Base-by-base conservation (phyloP, 1,140 invertebrate genomes). In the Tyrophagus putrescentiae region DNA sequence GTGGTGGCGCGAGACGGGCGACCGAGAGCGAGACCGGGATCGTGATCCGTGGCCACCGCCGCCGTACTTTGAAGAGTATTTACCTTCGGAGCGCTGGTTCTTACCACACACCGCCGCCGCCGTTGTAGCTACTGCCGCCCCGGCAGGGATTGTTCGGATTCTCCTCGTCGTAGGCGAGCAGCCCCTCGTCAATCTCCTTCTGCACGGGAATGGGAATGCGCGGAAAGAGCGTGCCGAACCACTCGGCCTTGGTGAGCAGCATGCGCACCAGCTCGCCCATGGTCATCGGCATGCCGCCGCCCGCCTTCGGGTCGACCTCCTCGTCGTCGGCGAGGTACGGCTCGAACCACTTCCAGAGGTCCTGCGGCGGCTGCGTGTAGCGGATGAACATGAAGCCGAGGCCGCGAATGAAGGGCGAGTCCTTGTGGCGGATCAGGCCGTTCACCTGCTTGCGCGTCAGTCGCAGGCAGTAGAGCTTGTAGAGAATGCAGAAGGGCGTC, bases 141-240 rank as follows among this genome's bases (percentile, higher is more conserved):
- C n/a, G 23, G 18, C 31, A 48, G 45, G 23, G 7, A 21, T 29
- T 18, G 21, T 48, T 29, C 7, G 45, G 31, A 25, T 48, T 48
- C 13, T 48, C 36, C 36, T 39, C 36, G n/a, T 63, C 57, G 21
- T 61, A 73, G 65, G 81, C 78, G 56, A 76, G 74, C 60, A 85
- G 70, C 67, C 79, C 82, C 67, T 82, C 82, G 69, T 90, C 85
- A 62, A 89, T 62, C 50, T 68, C 65, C 68, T 81, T 92, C 74
- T 98, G 92, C 66, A 98, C 95, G 16, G 94, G 94, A 33, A 99
- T 94, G n/a, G 96, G 95, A 73, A 99, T 98, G 63, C 96, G 78
- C 0, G 96, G 96, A 71, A 99, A 99, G 13, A 98, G 76, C 5
- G 95, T 98, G 3, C 88, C 91, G 75, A 94, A 98, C 90, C 91